These are phyloP conservation scores for Nibea albiflora DNA, from an alignment of 2,113 vertebrate genomes.

Conservation along the genomic window DNA sequence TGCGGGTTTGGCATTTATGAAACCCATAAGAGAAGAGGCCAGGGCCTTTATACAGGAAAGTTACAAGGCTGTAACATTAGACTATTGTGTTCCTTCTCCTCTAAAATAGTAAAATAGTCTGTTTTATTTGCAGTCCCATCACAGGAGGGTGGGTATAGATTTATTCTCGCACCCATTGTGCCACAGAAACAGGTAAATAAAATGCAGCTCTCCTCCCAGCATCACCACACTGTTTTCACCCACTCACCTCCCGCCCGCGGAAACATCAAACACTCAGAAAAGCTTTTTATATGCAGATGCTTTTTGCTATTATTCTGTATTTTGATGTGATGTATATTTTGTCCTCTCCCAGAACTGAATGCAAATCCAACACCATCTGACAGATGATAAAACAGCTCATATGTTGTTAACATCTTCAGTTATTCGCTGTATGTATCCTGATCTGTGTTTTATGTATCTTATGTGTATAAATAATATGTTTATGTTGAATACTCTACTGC, in stretches of 20 bases:
- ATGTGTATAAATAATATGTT: background rate
- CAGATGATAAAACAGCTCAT: background rate
- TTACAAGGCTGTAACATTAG: slow-evolving; percentile 45
- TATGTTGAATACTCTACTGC: slow-evolving; percentile 34
- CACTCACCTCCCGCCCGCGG: slow-evolving; percentile 6
- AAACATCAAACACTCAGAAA: slow-evolving; percentile 35
- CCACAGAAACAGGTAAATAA: slow-evolving; percentile 29
- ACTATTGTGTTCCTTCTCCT: slow-evolving; percentile 44
- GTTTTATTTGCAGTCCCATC: slow-evolving; percentile 33
- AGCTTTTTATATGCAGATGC: slow-evolving; percentile 48
- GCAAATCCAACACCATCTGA: slow-evolving; percentile 10
- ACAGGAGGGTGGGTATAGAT: slow-evolving; percentile 30
- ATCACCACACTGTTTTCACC: background rate
- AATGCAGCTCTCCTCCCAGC: slow-evolving; percentile 8
- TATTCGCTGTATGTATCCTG: background rate
- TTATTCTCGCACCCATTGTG: slow-evolving; percentile 26
- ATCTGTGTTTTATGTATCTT: background rate
- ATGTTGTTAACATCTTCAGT: slow-evolving; percentile 3
- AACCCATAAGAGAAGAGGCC: slow-evolving; percentile 30
- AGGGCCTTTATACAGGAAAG: slow-evolving; percentile 15
- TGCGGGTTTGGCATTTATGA: slow-evolving; percentile 51
- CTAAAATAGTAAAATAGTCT: slow-evolving; percentile 9
- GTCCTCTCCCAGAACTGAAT: slow-evolving; percentile 6
- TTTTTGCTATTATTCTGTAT: slow-evolving; percentile 34
- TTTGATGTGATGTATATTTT: slow-evolving; percentile 26